Base-by-base conservation (phyloP, 2,797 vertebrate species). In the Centroberyx gerrardi region DNA sequence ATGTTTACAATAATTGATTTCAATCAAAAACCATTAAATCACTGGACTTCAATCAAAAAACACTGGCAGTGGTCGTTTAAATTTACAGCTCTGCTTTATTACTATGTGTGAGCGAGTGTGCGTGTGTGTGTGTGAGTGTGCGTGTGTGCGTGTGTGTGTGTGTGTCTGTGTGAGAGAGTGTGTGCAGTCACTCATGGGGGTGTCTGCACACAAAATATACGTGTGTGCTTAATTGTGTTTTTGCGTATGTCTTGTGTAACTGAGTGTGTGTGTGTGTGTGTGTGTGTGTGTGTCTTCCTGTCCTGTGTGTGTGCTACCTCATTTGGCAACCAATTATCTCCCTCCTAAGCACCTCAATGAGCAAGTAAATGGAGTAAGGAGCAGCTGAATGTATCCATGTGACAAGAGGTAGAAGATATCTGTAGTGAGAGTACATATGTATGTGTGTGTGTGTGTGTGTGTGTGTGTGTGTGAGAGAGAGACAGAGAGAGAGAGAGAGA, bases 301-400 rank as follows among this genome's bases (percentile, higher is more conserved):
- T 76, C 59, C 52, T 76, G 64, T 83, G 86, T 81, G 83, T 54
- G 42, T 75, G 56, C 65, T 64, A 61, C 63, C 70, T 90, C 77
- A 81, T 88, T 90, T 78, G 76, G 87, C 72, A 85, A 82, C 75
- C 83, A 90, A 89, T 90, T 88, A 87, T 84, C 87, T 77, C 68
- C 51, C 46, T 61, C 65, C 76, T 80, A 82, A 82, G 81, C 81
- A 87, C 81, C 70, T 84, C 87, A 89, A 80, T 88, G 85, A 89
- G 81, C 83, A 88, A 86, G 81, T 75, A 86, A 90, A 92, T 90
- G 87, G 75, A 90, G 81, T 90, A 79, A 85, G 82, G 70, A 82
- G 72, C 77, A 78, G 73, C 67, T 78, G 71, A 83, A 86, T 88
- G 83, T 82, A 65, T 90, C 38, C 61, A 22, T 74, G 65, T 87